These are phyloP conservation scores for pig (Sus scrofa) DNA, from an alignment of 2,113 vertebrate genomes.

Conservation along the genomic window T2T-Sscrofa CM000818.6:122157501-122158000, in stretches of 20 bases:
- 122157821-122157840: background rate
- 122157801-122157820: background rate
- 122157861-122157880: constrained; percentile 11
- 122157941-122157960: background rate
- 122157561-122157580: background rate
- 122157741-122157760: background rate
- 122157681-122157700: background rate
- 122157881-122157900: background rate
- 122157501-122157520: too few relatives aligned
- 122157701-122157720: background rate
- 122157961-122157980: background rate
- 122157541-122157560: background rate
- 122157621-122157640: background rate
- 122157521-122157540: background rate
- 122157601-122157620: background rate
- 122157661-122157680: background rate
- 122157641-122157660: background rate
- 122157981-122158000: background rate
- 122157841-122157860: background rate
- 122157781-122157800: background rate
- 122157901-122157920: background rate
- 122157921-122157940: background rate
- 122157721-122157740: background rate
- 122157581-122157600: background rate
- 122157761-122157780: background rate